Evolutionary conservation across 2,888 invertebrate genomes (phyloP), one percentile per base, ranked within the genome.

Genomic region (Hirtodrosophila duncani): DNA sequence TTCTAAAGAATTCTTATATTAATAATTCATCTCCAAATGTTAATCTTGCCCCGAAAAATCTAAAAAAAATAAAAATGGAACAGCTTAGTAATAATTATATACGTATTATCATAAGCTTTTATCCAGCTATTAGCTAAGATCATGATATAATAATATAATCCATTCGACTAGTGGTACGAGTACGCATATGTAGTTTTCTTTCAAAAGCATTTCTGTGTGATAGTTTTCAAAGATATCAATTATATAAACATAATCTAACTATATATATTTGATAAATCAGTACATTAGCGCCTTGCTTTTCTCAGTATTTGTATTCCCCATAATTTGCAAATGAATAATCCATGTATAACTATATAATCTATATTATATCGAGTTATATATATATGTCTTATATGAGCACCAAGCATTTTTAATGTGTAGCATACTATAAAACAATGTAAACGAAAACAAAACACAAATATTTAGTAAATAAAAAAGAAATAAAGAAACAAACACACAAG

Each of bases 381-480:
- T 37, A 39, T 48, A 67, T 53, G 51, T 63, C 63, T 63, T 66
- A 67, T 29, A 61, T 69, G 67, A 74, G 81, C 81, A 77, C 79
- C 81, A 79, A 61, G 45, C 71, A 72, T 67, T 79, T 72, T 67
- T 74, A 71, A 71, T 75, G 79, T 72, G 71, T 79, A 72, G 77
- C 78, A 72, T 77, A 63, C 33, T 57, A 64, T 41, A 46, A 16
- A 36, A 42, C 20, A 26, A 31, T 27, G 24, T 6, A 29, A 26
- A 27, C 13, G 17, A 56, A 55, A 60, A 56, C 56, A 45, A 44
- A 41, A 17, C 34, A 46, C 23, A 48, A 55, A 60, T 65, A 68
- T 75, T 58, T 71, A 79, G 66, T 66, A 66, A 80, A 79, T 62
- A 75, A 60, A 78, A 63, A 36, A 65, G n/a, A n/a, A 79, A 63